Percentiles rank a stretch among this genome's conserved stretches.
phyloP scores from a whole-genome alignment of 2,113 vertebrate species.

The Eira barbara region DNA sequence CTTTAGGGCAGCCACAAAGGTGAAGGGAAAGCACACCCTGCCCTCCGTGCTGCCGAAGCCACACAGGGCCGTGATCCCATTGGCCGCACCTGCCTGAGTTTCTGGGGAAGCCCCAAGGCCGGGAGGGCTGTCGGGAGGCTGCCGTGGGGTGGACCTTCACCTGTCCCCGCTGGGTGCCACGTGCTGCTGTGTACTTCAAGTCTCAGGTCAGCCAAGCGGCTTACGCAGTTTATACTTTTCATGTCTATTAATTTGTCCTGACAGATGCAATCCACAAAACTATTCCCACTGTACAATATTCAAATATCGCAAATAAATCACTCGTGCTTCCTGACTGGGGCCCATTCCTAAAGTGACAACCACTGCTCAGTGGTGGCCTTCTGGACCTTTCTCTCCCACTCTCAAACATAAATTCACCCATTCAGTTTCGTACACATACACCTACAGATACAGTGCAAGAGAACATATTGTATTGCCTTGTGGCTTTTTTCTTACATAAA shows the following conservation, averaged over 20 bases:
- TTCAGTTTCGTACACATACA: neutral
- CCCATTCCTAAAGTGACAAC: neutral
- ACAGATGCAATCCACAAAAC: neutral
- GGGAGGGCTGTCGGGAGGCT: neutral
- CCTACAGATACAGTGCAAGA: neutral
- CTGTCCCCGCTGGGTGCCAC: too few relatives aligned
- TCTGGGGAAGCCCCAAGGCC: neutral
- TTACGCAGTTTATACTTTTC: neutral
- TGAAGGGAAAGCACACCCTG: neutral
- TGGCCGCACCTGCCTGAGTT: neutral
- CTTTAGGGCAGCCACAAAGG: too few relatives aligned
- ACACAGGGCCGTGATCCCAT: neutral
- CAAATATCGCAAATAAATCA: neutral
- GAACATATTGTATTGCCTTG: neutral
- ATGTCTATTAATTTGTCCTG: neutral
- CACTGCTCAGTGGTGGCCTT: neutral
- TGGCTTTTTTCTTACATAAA: neutral
- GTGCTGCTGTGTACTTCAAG: accelerated
- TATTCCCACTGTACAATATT: neutral
- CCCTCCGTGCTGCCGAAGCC: neutral
- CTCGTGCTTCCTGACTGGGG: neutral
- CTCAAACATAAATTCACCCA: neutral
- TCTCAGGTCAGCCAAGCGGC: neutral
- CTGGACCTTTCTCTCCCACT: neutral
- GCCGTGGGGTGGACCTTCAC: accelerated